Evolutionary conservation across 2,797 vertebrate genomes (phyloP).

Genomic region (Typhlichthys subterraneus): DNA sequence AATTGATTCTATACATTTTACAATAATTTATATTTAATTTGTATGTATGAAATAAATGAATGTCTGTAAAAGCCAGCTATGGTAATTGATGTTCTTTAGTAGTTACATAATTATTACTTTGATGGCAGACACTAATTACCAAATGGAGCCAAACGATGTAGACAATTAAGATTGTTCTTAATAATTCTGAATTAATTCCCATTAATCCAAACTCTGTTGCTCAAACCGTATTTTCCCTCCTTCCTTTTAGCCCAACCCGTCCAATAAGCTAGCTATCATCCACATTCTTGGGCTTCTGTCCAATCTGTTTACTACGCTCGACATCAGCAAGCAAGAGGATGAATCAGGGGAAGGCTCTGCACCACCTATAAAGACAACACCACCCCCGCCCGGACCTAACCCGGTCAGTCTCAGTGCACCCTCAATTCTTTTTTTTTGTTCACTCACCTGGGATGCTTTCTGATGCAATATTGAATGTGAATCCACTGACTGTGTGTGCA

Average conservation of each 20-base stretch:
- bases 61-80: background rate
- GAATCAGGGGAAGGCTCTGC: slow-evolving; percentile 85
- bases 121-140: slow-evolving; percentile 1
- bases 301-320: slow-evolving; percentile 96
- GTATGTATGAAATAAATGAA: too few species aligned
- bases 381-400: slow-evolving; percentile 92
- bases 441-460: too few species aligned
- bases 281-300: slow-evolving; percentile 97
- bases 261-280: slow-evolving; percentile 97
- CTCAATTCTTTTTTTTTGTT: too few species aligned
- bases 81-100: slow-evolving; percentile 9
- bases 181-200: too few species aligned
- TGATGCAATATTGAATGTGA: too few species aligned
- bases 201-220: too few species aligned
- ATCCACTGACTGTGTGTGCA: slow-evolving; percentile 14
- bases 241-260: slow-evolving; percentile 90
- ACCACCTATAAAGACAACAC: slow-evolving; percentile 87
- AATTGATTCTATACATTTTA: background rate
- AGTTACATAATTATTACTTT: slow-evolving; percentile 3
- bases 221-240: background rate
- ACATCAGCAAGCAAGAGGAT: slow-evolving; percentile 96
- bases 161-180: too few species aligned
- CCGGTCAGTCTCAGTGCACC: slow-evolving; percentile 83
- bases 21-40: too few species aligned
- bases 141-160: slow-evolving; percentile 3